Percentiles rank a stretch among this genome's conserved stretches.
These are phyloP conservation scores for Acanthoscelides obtectus DNA, from an alignment of 2,888 invertebrate species.

Conservation along the genomic window DNA sequence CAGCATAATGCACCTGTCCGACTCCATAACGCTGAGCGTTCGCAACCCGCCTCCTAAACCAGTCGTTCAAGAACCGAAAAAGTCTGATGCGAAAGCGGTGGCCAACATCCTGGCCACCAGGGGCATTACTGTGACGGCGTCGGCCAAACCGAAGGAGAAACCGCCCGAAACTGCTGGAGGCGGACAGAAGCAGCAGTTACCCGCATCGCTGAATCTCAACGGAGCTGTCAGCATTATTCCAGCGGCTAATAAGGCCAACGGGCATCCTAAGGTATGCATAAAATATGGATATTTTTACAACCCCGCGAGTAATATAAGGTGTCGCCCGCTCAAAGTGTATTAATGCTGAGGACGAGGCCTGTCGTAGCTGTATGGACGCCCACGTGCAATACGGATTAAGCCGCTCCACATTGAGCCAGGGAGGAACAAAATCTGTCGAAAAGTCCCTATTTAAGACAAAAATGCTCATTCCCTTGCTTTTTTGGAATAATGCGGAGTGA, in stretches of 20 bases:
- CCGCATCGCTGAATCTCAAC: slow-evolving; percentile 54
- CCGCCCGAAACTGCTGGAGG: slow-evolving; percentile 21
- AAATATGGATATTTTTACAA: neutral
- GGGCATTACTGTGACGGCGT: slow-evolving; percentile 72
- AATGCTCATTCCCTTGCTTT: no score
- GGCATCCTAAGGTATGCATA: slow-evolving; percentile 24
- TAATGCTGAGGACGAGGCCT: neutral
- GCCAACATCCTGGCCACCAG: slow-evolving; percentile 72
- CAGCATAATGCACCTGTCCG: slow-evolving; percentile 63
- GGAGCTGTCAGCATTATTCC: slow-evolving; percentile 60
- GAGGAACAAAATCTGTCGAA: no score
- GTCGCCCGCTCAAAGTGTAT: neutral
- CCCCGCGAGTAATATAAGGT: neutral
- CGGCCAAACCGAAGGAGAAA: slow-evolving; percentile 48
- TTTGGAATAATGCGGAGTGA: no score
- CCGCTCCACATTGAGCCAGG: no score
- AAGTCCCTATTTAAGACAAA: no score
- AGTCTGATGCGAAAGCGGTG: slow-evolving; percentile 69
- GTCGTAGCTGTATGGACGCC: no score
- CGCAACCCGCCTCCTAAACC: slow-evolving; percentile 47
- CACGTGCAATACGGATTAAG: no score
- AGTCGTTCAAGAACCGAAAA: slow-evolving; percentile 49
- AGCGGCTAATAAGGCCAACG: slow-evolving; percentile 36
- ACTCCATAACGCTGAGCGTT: slow-evolving; percentile 65
- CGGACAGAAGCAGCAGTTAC: slow-evolving; percentile 45